phyloP scores from a whole-genome alignment of 1,140 invertebrate species.

The Meloidogyne chitwoodi region DNA sequence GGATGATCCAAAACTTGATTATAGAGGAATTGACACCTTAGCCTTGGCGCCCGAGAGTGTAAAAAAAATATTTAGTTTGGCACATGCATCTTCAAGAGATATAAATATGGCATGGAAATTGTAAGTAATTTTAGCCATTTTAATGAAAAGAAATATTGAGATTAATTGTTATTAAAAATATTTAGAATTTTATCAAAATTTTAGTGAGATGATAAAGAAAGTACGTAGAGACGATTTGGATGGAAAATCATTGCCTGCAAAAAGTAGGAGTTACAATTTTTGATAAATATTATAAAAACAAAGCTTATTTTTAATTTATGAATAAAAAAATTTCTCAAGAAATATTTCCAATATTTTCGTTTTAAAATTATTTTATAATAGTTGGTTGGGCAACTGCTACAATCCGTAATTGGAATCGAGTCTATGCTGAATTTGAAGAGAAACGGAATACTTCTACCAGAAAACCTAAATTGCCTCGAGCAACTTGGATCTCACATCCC shows the following conservation, averaged over 20 bases:
- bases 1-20: constrained; percentile 39
- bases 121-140: constrained; percentile 29
- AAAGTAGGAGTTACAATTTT: background rate
- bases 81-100: constrained; percentile 47
- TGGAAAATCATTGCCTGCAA: constrained; percentile 5
- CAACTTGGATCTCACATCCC: constrained; percentile 47
- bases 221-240: constrained; percentile 5
- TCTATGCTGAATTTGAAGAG: constrained; percentile 40
- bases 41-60: constrained; percentile 51
- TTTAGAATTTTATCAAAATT: background rate
- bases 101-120: constrained; percentile 51
- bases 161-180: background rate
- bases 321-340: background rate
- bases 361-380: constrained; percentile 23
- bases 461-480: constrained; percentile 11
- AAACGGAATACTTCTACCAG: constrained; percentile 10
- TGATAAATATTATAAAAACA: background rate
- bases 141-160: background rate
- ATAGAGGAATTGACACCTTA: constrained; percentile 46
- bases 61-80: constrained; percentile 56
- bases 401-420: constrained; percentile 55
- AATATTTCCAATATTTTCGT: constrained; percentile 16
- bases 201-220: constrained; percentile 22
- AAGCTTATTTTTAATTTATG: background rate
- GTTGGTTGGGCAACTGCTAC: constrained; percentile 55